Conservation (phyloP, 1,140 invertebrate species). For the Ceratitis capitata region DNA sequence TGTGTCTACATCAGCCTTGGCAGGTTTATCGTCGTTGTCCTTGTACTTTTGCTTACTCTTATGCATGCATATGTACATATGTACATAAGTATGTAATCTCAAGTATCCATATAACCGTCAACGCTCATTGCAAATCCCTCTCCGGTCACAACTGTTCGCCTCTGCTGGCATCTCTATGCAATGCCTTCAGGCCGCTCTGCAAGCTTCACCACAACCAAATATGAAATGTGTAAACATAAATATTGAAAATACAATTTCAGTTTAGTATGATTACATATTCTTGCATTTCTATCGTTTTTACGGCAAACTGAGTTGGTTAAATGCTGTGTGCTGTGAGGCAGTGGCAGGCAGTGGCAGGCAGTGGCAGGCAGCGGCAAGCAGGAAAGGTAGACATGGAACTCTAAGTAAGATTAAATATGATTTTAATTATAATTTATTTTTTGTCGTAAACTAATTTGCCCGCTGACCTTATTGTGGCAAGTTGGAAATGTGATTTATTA, state of each 20-base stretch:
- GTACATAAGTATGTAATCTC: background rate
- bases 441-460: too few relatives aligned
- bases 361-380: background rate
- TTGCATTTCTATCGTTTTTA: too few relatives aligned
- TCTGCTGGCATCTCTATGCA: background rate
- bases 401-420: background rate
- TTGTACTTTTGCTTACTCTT: too few relatives aligned
- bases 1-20: background rate
- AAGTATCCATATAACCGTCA: background rate
- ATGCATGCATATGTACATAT: background rate
- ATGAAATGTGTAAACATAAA: constrained; percentile 2
- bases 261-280: background rate
- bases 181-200: background rate
- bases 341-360: background rate
- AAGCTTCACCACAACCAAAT: background rate
- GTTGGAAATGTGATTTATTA: too few relatives aligned
- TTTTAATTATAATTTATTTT: background rate
- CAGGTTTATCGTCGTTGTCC: background rate
- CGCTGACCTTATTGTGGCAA: too few relatives aligned
- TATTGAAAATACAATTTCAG: constrained; percentile 15
- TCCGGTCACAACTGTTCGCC: background rate
- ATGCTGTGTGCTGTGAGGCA: background rate
- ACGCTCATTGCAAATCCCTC: background rate
- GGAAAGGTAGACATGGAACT: background rate
- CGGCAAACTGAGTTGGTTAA: too few relatives aligned